Conservation (phyloP, 2,888 invertebrate species). For the Drosophila koepferae region DNA sequence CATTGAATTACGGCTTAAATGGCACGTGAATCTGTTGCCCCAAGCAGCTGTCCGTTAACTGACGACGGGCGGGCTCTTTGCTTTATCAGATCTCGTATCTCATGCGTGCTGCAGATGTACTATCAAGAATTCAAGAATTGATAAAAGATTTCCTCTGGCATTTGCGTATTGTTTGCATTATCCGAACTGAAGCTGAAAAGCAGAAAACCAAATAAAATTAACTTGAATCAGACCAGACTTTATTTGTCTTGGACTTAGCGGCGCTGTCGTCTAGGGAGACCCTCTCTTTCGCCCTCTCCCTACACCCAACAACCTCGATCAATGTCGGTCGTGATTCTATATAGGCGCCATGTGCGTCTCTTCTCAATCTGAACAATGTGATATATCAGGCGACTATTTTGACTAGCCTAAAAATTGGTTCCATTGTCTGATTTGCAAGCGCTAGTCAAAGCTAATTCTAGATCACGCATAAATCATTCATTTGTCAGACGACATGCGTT, state of each 20-base stretch:
- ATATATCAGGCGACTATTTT: background rate
- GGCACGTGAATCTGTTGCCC: slow-evolving; percentile 61
- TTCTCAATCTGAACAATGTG: slow-evolving; percentile 16
- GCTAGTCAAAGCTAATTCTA: background rate
- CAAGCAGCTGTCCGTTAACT: slow-evolving; percentile 39
- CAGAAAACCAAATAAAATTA: background rate
- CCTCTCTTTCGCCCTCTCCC: background rate
- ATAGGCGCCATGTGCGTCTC: slow-evolving; percentile 13
- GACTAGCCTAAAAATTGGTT: slow-evolving; percentile 21
- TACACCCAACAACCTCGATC: slow-evolving; percentile 31
- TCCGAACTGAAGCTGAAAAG: slow-evolving; percentile 1
- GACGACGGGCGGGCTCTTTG: slow-evolving; percentile 21
- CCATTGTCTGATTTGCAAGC: slow-evolving; percentile 31
- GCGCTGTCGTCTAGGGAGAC: slow-evolving; percentile 9
- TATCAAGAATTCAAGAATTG: slow-evolving; percentile 37
- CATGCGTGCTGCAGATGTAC: slow-evolving; percentile 61
- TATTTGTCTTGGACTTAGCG: slow-evolving; percentile 30
- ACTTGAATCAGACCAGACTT: slow-evolving; percentile 19
- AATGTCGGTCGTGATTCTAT: slow-evolving; percentile 48
- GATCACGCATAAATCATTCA: slow-evolving; percentile 18
- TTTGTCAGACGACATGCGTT: slow-evolving; percentile 2
- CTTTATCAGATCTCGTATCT: slow-evolving; percentile 42
- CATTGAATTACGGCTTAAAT: slow-evolving; percentile 51
- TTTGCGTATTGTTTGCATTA: slow-evolving; percentile 66
- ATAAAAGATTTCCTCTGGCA: slow-evolving; percentile 53